Evolutionary conservation across 2,797 vertebrate species (phyloP).

Genomic region (Mus caroli): DNA sequence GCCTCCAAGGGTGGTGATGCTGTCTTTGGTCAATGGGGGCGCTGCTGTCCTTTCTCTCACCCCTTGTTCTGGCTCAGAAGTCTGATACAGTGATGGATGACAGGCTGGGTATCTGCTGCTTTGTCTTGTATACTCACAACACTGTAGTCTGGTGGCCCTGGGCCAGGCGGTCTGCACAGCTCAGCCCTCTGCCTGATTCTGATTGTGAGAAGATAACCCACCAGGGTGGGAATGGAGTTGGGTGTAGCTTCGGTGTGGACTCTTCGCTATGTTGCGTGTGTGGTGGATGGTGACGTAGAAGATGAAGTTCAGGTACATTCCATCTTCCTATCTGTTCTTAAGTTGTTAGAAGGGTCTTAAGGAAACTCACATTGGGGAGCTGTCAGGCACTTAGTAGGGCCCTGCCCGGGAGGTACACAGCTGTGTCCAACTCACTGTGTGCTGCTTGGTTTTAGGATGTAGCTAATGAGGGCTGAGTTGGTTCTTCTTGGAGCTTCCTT

Average conservation of each 20-base stretch:
- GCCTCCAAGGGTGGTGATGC: accelerated
- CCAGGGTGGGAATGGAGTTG: not conserved
- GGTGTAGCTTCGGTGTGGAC: not conserved
- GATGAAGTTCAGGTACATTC: not conserved
- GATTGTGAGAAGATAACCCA: not conserved
- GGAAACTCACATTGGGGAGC: not conserved
- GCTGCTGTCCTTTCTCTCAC: not conserved
- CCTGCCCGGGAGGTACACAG: slow-evolving; percentile 27
- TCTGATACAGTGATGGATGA: not conserved
- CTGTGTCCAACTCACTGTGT: not conserved
- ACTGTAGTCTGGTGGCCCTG: not conserved
- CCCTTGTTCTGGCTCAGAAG: not conserved
- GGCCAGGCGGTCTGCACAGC: slow-evolving; percentile 16
- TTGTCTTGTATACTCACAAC: not conserved
- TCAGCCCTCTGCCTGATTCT: not conserved
- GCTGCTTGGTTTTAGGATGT: slow-evolving; percentile 36
- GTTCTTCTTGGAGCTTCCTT: not conserved
- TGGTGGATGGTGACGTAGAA: not conserved
- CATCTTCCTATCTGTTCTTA: not conserved
- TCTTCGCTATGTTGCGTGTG: not conserved
- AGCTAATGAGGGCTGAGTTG: not conserved
- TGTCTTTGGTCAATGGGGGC: accelerated
- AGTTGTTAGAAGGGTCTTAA: not conserved
- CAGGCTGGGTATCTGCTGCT: not conserved
- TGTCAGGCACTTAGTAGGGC: not conserved